Evolutionary conservation across 1,140 invertebrate genomes (phyloP).

Genomic region (Drosophila subobscura): DNA sequence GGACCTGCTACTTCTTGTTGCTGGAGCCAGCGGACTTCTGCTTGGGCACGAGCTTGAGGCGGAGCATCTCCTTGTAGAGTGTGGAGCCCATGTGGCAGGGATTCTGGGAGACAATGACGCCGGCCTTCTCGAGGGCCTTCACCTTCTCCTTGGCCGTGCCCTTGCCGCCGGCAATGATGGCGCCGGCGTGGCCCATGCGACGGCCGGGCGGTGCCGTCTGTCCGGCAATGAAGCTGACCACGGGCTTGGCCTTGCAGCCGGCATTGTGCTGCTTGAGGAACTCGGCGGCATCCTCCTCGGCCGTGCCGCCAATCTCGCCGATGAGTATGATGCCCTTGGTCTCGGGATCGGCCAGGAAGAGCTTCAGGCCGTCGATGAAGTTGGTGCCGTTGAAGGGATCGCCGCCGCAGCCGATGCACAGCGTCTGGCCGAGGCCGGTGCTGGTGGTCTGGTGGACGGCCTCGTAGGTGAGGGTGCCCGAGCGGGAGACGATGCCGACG

Average conservation of each 20-base stretch:
- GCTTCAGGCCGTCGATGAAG: conserved; percentile 98
- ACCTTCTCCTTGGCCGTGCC: conserved; percentile 99
- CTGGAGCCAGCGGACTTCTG: neutral
- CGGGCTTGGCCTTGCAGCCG: conserved; percentile 95
- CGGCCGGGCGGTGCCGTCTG: conserved; percentile 98
- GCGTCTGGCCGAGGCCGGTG: conserved; percentile 96
- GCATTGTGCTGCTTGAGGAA: conserved; percentile 95
- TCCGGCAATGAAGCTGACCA: conserved; percentile 99
- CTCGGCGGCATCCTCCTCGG: conserved; percentile 98
- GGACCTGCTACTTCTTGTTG: neutral
- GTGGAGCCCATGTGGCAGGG: conserved; percentile 97
- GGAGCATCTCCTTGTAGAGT: conserved; percentile 90
- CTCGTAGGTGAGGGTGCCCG: conserved; percentile 99
- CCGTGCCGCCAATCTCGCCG: conserved; percentile 99
- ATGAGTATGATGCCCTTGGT: conserved; percentile 99
- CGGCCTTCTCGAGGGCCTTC: conserved; percentile 94
- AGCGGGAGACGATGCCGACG: conserved; percentile 98
- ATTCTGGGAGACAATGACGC: conserved; percentile 95
- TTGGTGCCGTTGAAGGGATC: conserved; percentile 99
- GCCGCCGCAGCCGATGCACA: conserved; percentile 99
- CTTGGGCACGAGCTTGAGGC: conserved; percentile 44
- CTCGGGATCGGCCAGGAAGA: conserved; percentile 95
- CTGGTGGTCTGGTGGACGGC: conserved; percentile 97
- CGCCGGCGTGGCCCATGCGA: conserved; percentile 99
- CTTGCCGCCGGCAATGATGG: conserved; percentile 99